phyloP scores from a whole-genome alignment of 2,113 vertebrate species.

The Ochotona princeps region DNA sequence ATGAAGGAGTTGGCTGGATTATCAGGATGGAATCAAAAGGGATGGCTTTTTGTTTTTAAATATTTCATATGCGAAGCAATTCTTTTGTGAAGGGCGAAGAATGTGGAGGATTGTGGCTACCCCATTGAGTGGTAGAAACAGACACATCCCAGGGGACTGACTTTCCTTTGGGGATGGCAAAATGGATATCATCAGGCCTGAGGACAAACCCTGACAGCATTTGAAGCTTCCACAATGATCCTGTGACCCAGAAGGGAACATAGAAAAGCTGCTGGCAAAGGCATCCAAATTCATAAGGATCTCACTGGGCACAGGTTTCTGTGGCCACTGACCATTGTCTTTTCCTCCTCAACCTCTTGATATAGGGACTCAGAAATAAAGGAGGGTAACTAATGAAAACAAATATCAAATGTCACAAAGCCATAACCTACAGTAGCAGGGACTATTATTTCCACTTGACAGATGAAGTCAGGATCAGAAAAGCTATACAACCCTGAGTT shows the following conservation, averaged over 20 bases:
- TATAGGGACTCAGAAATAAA: neutral
- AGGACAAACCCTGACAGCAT: too few species aligned
- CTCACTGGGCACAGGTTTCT: neutral
- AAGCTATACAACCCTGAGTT: too few species aligned
- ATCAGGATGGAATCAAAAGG: neutral
- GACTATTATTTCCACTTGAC: neutral
- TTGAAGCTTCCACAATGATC: neutral
- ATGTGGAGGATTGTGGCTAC: neutral
- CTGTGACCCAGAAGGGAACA: neutral
- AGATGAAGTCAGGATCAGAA: neutral
- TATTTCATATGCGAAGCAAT: neutral
- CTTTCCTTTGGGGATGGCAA: neutral
- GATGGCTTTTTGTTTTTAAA: neutral
- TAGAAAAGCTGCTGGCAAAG: accelerated
- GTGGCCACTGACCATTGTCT: too few species aligned
- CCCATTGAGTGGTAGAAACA: neutral
- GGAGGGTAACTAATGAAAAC: neutral
- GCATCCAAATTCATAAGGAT: neutral
- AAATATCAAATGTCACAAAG: neutral
- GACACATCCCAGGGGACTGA: neutral
- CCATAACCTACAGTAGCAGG: too few species aligned
- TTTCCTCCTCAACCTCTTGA: neutral
- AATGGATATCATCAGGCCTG: neutral
- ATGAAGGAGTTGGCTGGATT: neutral
- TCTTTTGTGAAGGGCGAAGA: neutral